Evolutionary conservation across 2,888 invertebrate species (phyloP).

Genomic region (Cremastinae sp.): DNA sequence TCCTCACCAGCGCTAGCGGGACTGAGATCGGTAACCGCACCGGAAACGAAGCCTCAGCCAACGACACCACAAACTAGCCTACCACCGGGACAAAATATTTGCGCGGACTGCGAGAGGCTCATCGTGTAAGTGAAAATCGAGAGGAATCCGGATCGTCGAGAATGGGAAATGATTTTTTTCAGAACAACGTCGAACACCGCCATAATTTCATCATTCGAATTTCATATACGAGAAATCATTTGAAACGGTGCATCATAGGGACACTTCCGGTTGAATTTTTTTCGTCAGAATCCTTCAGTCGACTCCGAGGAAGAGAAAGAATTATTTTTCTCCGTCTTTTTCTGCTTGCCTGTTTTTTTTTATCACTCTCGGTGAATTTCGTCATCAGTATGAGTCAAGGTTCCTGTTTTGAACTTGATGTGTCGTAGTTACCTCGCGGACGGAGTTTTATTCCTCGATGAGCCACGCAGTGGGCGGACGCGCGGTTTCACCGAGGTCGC

Average conservation of each 20-base stretch:
- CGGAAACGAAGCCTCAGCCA: conserved; percentile 82
- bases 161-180: conserved; percentile 43
- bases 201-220: conserved; percentile 33
- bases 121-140: conserved; percentile 92
- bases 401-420: conserved; percentile 60
- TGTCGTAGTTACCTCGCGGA: conserved; percentile 77
- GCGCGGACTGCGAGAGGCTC: conserved; percentile 97
- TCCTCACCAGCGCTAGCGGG: conserved; percentile 80
- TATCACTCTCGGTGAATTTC: conserved; percentile 13
- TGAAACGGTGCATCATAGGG: too few relatives aligned
- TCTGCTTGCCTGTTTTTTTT: not conserved
- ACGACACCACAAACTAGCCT: conserved; percentile 84
- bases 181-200: conserved; percentile 68
- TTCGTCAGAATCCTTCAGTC: too few relatives aligned
- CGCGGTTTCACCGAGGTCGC: conserved; percentile 83
- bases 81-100: conserved; percentile 94
- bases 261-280: too few relatives aligned
- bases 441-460: conserved; percentile 87
- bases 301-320: too few relatives aligned
- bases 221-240: not conserved
- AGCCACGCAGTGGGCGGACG: conserved; percentile 87
- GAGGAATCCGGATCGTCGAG: conserved; percentile 59
- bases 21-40: conserved; percentile 88
- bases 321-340: not conserved
- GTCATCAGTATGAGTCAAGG: conserved; percentile 54